Evolutionary conservation across 1,140 invertebrate genomes (phyloP).

Genomic region (Diorhabda sublineata): DNA sequence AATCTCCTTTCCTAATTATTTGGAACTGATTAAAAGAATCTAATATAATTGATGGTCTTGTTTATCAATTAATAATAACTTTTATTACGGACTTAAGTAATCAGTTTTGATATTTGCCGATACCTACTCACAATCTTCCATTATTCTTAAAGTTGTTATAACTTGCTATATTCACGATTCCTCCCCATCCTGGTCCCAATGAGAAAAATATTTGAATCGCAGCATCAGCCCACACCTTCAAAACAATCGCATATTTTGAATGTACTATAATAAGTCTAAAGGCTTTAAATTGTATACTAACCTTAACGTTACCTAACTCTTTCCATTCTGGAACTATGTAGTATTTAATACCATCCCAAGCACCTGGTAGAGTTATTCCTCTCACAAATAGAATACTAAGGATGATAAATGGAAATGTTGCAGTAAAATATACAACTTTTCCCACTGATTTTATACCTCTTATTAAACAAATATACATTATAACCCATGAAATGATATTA

Average conservation of each 20-base stretch:
- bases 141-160: slow-evolving; percentile 87
- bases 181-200: slow-evolving; percentile 87
- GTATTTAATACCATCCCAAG: slow-evolving; percentile 70
- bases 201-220: slow-evolving; percentile 90
- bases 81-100: too few species aligned
- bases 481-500: slow-evolving; percentile 68
- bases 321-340: slow-evolving; percentile 82
- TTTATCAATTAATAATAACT: too few species aligned
- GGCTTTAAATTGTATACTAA: slow-evolving; percentile 29
- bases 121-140: slow-evolving; percentile 64
- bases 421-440: slow-evolving; percentile 80
- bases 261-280: not conserved
- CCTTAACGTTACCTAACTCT: slow-evolving; percentile 61
- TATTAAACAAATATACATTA: slow-evolving; percentile 74
- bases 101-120: too few species aligned
- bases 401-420: slow-evolving; percentile 80
- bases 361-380: slow-evolving; percentile 74
- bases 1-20: too few species aligned
- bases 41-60: too few species aligned
- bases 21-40: too few species aligned
- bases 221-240: slow-evolving; percentile 87
- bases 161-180: slow-evolving; percentile 83
- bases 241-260: slow-evolving; percentile 16
- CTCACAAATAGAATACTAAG: slow-evolving; percentile 67
- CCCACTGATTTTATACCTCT: slow-evolving; percentile 76